These are phyloP conservation scores for Drepana arcuata DNA, from an alignment of 1,140 invertebrate species.

Conservation along the genomic window DNA sequence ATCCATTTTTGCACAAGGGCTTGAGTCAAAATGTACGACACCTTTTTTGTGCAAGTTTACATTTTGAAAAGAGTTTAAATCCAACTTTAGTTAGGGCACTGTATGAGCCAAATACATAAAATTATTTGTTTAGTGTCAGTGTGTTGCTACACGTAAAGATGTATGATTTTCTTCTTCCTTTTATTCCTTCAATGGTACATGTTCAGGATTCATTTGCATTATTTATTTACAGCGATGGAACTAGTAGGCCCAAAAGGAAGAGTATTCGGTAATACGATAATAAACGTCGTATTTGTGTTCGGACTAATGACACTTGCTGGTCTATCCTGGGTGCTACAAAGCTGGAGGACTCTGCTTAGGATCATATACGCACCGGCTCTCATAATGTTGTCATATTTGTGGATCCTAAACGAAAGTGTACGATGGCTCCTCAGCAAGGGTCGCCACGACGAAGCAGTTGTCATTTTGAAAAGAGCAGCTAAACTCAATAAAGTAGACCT, in stretches of 20 bases:
- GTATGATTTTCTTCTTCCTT: too few species aligned
- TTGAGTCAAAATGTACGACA: too few species aligned
- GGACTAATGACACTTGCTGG: constrained; percentile 80
- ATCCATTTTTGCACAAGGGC: too few species aligned
- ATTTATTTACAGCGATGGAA: constrained; percentile 79
- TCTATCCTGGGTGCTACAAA: constrained; percentile 77
- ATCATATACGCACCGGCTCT: constrained; percentile 79
- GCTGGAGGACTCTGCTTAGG: constrained; percentile 80
- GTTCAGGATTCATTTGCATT: too few species aligned
- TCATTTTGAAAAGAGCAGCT: constrained; percentile 75
- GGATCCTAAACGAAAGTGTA: constrained; percentile 78
- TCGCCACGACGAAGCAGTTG: constrained; percentile 67
- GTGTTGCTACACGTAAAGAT: too few species aligned
- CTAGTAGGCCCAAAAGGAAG: constrained; percentile 81
- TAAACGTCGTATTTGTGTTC: constrained; percentile 80
- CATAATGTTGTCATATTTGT: constrained; percentile 75
- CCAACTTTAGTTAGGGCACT: too few species aligned
- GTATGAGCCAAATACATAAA: too few species aligned
- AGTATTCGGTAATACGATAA: constrained; percentile 80
- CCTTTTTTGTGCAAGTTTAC: too few species aligned
- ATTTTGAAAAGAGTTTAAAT: too few species aligned
- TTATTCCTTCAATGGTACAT: too few species aligned
- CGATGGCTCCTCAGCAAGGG: constrained; percentile 84
- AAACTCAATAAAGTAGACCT: constrained; percentile 78
- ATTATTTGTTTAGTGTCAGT: not conserved